These are phyloP conservation scores for Adineta ricciae DNA, from an alignment of 2,888 invertebrate species.

Conservation along the genomic window DNA sequence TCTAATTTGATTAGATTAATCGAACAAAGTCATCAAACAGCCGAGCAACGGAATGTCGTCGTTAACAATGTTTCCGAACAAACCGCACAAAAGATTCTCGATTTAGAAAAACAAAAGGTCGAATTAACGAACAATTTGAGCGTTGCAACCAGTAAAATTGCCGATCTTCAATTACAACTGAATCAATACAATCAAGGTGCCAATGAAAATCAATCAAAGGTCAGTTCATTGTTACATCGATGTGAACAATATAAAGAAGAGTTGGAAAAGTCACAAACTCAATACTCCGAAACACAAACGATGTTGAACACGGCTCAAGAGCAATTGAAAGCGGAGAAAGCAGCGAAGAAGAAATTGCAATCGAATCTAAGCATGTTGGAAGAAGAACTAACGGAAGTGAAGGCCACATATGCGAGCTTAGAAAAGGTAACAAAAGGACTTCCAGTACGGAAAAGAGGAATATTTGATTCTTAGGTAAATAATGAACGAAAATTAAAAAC, in stretches of 20 bases:
- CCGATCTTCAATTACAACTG: slow-evolving; percentile 6
- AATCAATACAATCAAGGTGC: not conserved
- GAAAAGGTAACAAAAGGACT: too few species aligned
- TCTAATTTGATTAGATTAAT: slow-evolving; percentile 39
- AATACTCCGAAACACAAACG: not conserved
- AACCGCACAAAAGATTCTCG: slow-evolving; percentile 42
- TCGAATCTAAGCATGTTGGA: slow-evolving; percentile 38
- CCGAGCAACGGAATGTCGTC: slow-evolving; percentile 47
- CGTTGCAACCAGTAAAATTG: slow-evolving; percentile 1
- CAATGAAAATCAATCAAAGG: not conserved
- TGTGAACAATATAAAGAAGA: slow-evolving; percentile 13
- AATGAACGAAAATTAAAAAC: not conserved
- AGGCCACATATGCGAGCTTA: slow-evolving; percentile 38
- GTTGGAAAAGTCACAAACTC: not conserved
- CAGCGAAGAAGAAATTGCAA: slow-evolving; percentile 39
- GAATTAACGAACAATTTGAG: slow-evolving; percentile 15
- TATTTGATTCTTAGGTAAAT: not conserved
- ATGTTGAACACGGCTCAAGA: slow-evolving; percentile 15
- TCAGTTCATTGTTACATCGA: not conserved
- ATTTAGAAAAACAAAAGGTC: slow-evolving; percentile 47
- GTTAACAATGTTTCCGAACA: slow-evolving; percentile 42
- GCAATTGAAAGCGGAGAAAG: slow-evolving; percentile 41
- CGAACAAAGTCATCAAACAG: slow-evolving; percentile 45
- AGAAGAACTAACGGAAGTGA: slow-evolving; percentile 42
- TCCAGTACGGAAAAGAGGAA: too few species aligned